These are phyloP conservation scores for Catocala fraxini DNA, from an alignment of 2,888 invertebrate genomes.

Conservation along the genomic window DNA sequence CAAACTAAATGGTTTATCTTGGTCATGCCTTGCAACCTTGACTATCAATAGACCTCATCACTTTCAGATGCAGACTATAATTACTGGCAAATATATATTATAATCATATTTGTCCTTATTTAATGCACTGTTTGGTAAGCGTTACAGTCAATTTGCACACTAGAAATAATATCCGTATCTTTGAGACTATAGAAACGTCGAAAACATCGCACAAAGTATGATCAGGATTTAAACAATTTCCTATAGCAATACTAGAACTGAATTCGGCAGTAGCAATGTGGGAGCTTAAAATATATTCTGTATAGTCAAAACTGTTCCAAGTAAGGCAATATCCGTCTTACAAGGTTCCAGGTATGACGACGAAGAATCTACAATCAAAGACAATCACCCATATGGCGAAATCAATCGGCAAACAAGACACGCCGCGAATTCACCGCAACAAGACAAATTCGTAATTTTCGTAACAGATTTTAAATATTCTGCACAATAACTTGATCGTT, in stretches of 20 bases:
- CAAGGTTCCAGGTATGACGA: conserved; percentile 12
- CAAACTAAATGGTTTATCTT: conserved; percentile 5
- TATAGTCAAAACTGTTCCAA: neutral
- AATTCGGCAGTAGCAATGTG: too few relatives aligned
- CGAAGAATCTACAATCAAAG: neutral
- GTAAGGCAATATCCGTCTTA: conserved; percentile 17
- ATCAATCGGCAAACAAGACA: conserved; percentile 10
- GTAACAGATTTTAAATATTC: conserved; percentile 2
- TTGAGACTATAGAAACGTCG: too few relatives aligned
- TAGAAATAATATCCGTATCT: too few relatives aligned
- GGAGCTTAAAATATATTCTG: too few relatives aligned
- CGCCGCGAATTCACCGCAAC: neutral
- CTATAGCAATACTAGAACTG: too few relatives aligned
- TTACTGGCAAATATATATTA: neutral
- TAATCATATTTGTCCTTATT: too few relatives aligned
- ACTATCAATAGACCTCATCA: conserved; percentile 7
- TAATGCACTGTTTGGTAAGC: too few relatives aligned
- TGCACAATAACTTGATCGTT: neutral
- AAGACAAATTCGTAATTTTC: conserved; percentile 7
- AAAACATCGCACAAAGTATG: too few relatives aligned
- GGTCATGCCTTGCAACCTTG: conserved; percentile 7
- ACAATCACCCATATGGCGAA: conserved; percentile 9
- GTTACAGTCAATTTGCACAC: too few relatives aligned
- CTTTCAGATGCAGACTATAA: neutral
- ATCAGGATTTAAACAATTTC: too few relatives aligned